Evolutionary conservation across 2,113 vertebrate genomes (phyloP).

Genomic region (Dinomys branickii): DNA sequence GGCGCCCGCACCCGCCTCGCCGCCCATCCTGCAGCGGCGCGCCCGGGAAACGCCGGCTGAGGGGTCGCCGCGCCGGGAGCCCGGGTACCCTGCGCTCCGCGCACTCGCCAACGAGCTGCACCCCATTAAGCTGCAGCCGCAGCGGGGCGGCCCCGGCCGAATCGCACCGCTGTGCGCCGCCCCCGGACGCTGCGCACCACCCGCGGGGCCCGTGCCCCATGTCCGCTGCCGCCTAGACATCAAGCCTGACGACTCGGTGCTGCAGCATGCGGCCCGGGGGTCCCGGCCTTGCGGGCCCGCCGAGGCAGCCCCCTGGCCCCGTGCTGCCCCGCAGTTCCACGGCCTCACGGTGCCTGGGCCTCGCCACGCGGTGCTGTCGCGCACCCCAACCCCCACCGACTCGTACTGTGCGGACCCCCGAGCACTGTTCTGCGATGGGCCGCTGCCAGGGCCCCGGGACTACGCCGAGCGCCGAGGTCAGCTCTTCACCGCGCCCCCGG

Average conservation of each 20-base stretch:
- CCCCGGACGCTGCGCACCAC: slow-evolving; percentile 90
- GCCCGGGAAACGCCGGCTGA: slow-evolving; percentile 87
- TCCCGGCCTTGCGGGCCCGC: slow-evolving; percentile 79
- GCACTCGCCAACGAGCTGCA: slow-evolving; percentile 94
- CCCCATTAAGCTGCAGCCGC: slow-evolving; percentile 96
- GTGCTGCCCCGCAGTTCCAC: slow-evolving; percentile 84
- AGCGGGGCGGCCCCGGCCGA: slow-evolving; percentile 90
- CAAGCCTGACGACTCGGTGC: slow-evolving; percentile 93
- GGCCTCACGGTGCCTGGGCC: slow-evolving; percentile 89
- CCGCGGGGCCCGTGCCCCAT: slow-evolving; percentile 89
- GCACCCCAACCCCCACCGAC: slow-evolving; percentile 94
- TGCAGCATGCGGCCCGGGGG: slow-evolving; percentile 89
- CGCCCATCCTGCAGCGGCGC: slow-evolving; percentile 83
- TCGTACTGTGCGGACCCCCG: slow-evolving; percentile 92
- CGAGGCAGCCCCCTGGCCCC: slow-evolving; percentile 85
- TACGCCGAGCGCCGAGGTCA: slow-evolving; percentile 89
- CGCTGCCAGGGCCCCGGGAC: slow-evolving; percentile 88
- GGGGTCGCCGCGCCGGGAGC: slow-evolving; percentile 89
- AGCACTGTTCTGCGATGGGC: slow-evolving; percentile 87
- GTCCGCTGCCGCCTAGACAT: slow-evolving; percentile 96
- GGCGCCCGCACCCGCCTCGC: slow-evolving; percentile 88
- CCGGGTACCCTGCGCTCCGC: slow-evolving; percentile 85
- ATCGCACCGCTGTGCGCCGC: slow-evolving; percentile 93
- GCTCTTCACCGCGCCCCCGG: slow-evolving; percentile 89
- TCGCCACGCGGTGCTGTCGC: slow-evolving; percentile 87